phyloP scores from a whole-genome alignment of 2,113 vertebrate species.

The human region GRCh38 chr6:14558501-14559000 shows the following conservation, averaged over 20 bases:
- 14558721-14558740: conserved; percentile 36
- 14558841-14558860: not conserved
- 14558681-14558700: not conserved
- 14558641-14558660: conserved; percentile 43
- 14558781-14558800: not conserved
- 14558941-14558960: not conserved
- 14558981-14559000: not conserved
- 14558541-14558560: not conserved
- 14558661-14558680: conserved; percentile 22
- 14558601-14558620: not conserved
- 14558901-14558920: not conserved
- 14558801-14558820: not conserved
- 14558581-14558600: not conserved
- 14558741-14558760: conserved; percentile 34
- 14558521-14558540: fast-evolving
- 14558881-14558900: not conserved
- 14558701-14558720: conserved; percentile 10
- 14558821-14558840: not conserved
- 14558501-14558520: not conserved
- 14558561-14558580: not conserved
- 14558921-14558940: not conserved
- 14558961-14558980: not conserved
- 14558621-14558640: conserved; percentile 45
- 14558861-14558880: not conserved
- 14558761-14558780: conserved; percentile 17